Conservation (phyloP, 1,140 invertebrate species). For the Venustaconcha ellipsiformis region DNA sequence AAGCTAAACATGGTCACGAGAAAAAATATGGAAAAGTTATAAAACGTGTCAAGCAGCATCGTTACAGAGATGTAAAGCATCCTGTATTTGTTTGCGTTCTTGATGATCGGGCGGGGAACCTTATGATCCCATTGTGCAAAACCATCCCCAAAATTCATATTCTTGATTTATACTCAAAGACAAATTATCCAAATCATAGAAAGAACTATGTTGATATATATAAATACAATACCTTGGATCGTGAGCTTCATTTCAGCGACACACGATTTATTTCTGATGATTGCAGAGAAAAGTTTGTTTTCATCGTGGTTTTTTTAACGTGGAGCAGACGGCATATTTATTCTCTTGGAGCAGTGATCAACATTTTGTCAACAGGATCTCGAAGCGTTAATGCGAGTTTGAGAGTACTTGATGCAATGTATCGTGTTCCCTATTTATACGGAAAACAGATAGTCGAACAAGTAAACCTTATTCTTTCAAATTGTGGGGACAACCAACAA, state of each 20-base stretch:
- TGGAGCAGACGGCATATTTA: slow-evolving; percentile 28
- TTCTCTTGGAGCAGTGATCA: slow-evolving; percentile 23
- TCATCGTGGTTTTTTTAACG: slow-evolving; percentile 16
- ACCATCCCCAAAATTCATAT: slow-evolving; percentile 58
- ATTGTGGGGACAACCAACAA: slow-evolving; percentile 1
- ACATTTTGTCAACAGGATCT: slow-evolving; percentile 5
- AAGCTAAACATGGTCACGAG: slow-evolving; percentile 10
- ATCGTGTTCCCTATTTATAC: slow-evolving; percentile 25
- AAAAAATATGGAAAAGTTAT: slow-evolving; percentile 45
- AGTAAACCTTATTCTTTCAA: slow-evolving; percentile 6
- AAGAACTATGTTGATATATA: slow-evolving; percentile 23
- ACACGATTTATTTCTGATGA: slow-evolving; percentile 9
- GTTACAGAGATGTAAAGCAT: slow-evolving; percentile 30
- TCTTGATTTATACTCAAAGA: slow-evolving; percentile 26
- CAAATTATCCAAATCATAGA: slow-evolving; percentile 9
- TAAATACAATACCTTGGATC: slow-evolving; percentile 9
- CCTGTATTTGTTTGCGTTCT: slow-evolving; percentile 54
- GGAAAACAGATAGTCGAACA: slow-evolving; percentile 10
- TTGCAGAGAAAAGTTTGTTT: slow-evolving; percentile 4
- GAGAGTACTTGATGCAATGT: slow-evolving; percentile 11
- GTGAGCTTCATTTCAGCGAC: neutral
- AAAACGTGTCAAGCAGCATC: slow-evolving; percentile 41
- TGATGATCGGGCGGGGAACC: slow-evolving; percentile 41
- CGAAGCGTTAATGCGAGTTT: slow-evolving; percentile 13
- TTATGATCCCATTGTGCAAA: slow-evolving; percentile 58